Evolutionary conservation across 2,888 invertebrate genomes (phyloP), one percentile per base, ranked within the genome.

Genomic region (Amblyjoppa fuscipennis): DNA sequence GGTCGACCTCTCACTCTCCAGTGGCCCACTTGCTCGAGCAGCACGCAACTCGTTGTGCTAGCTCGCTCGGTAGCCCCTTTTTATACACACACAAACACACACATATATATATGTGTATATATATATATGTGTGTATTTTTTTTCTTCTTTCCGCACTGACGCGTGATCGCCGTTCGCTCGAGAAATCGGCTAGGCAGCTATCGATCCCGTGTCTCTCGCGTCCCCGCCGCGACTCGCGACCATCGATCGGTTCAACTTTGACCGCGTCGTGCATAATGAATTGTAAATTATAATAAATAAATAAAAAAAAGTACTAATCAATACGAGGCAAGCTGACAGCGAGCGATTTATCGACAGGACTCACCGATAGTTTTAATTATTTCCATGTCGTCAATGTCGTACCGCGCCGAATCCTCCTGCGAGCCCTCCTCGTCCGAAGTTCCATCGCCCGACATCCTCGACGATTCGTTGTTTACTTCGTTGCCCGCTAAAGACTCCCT

Each of bases 281-380:
- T 41, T 3, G 0, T 41, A 11, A 41, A 11, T 41, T 0, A 34
- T 6, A 0, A 41, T 41, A 1, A 11, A 11, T 2, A 34, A 41
- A 49, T 3, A 11, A 11, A 9, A 34, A 49, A 49, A 16, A 16
- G 16, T 49, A 49, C 41, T 11, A 2, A 41, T 49, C 45, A 3
- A 3, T 49, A 49, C 16, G 16, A 3, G 3, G 16, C 20, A 49
- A 3, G 16, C 13, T 16, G 16, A 45, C 13, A 13, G 9, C 41
- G 41, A 41, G 16, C 4, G 45, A 49, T 49, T 25, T 28, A 1
- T 59, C 28, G 25, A 28, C 25, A 6, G 74, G 61, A 95, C 97
- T 97, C 93, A 98, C 98, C 98, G 87, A 98, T 97, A 84, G 98
- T 98, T 95, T 98, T 98, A 90, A 98, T 96, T 90, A 98, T 97